phyloP scores from a whole-genome alignment of 2,888 invertebrate species.

The Sussaba pulchella region DNA sequence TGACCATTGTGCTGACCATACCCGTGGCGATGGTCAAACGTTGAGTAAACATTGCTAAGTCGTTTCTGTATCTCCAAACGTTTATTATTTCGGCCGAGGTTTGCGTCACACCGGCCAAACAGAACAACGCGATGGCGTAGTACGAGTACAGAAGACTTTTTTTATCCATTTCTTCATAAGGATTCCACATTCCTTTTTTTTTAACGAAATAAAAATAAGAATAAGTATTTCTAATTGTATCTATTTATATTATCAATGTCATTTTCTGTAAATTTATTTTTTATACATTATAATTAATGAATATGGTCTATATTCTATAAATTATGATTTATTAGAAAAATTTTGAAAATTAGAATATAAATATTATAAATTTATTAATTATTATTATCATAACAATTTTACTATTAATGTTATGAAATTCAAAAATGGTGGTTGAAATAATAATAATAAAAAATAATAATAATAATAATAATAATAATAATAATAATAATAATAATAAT shows the following conservation, averaged over 20 bases:
- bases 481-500: too few species aligned
- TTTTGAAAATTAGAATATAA: too few species aligned
- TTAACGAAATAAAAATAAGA: neutral
- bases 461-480: too few species aligned
- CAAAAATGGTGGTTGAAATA: too few species aligned
- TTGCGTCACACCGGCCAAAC: conserved; percentile 56
- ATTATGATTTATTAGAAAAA: too few species aligned
- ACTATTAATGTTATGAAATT: too few species aligned
- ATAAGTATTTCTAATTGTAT: neutral
- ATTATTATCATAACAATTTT: too few species aligned
- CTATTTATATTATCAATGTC: too few species aligned
- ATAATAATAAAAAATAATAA: too few species aligned
- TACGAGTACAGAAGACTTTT: conserved; percentile 34
- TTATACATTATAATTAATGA: neutral
- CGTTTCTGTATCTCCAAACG: conserved; percentile 50
- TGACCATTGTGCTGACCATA: conserved; percentile 56
- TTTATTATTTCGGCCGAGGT: conserved; percentile 38
- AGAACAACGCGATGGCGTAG: conserved; percentile 54
- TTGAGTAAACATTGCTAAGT: conserved; percentile 50
- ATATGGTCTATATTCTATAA: too few species aligned
- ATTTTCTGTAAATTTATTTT: too few species aligned
- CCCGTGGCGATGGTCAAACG: conserved; percentile 55
- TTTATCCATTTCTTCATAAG: conserved; percentile 17
- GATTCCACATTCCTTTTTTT: conserved; percentile 62
- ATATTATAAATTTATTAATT: too few species aligned